phyloP scores from a whole-genome alignment of 2,797 vertebrate species.

The Poecile montanus region DNA sequence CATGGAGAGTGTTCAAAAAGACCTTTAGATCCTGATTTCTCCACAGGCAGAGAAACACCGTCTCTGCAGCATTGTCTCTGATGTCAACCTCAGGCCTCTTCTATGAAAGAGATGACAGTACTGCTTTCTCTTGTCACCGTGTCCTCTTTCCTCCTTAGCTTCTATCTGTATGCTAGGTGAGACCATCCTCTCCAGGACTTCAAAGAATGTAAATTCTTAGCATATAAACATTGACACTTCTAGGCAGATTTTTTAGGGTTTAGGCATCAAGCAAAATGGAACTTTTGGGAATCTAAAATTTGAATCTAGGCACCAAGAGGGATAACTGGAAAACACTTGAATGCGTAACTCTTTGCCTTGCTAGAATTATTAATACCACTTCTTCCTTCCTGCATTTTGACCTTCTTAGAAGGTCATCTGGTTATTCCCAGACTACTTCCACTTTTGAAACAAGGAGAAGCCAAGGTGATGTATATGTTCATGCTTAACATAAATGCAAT shows the following conservation, averaged over 20 bases:
- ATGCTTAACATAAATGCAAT: not conserved
- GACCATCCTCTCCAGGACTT: not conserved
- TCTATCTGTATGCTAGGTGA: not conserved
- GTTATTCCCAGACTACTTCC: not conserved
- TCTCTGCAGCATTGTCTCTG: not conserved
- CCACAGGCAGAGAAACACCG: not conserved
- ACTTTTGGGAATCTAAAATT: not conserved
- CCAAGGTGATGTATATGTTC: not conserved
- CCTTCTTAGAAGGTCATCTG: not conserved
- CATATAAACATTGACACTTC: not conserved
- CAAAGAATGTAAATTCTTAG: not conserved
- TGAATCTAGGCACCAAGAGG: not conserved
- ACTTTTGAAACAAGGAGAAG: not conserved
- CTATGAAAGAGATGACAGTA: not conserved
- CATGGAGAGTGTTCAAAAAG: not conserved
- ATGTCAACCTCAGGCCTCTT: not conserved
- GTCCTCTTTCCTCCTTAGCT: not conserved
- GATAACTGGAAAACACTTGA: not conserved
- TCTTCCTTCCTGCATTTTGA: not conserved
- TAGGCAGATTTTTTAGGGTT: not conserved
- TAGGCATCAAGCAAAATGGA: not conserved
- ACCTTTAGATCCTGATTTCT: not conserved
- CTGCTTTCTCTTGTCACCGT: not conserved
- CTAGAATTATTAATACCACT: not conserved
- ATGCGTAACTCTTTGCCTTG: not conserved